Evolutionary conservation across 2,888 invertebrate species (phyloP), one percentile per base, ranked within the genome.

Genomic region (Xestoiulus laeticollis): DNA sequence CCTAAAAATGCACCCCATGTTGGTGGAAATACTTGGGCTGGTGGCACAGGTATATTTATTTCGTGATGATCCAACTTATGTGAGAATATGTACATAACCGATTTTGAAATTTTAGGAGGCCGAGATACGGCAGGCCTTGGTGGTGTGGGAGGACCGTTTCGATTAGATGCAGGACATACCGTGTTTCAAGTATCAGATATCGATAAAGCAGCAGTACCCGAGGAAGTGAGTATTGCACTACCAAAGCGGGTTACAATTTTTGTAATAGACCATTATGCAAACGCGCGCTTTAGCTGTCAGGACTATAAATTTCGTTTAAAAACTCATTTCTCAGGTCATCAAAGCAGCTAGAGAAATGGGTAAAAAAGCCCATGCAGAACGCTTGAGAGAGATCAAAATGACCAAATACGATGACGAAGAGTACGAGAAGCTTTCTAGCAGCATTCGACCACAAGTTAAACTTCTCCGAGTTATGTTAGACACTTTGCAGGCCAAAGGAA

Each of bases 11-110:
- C 96, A 84, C 98, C 98, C 0, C 99, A 99, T 92, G 97, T 98
- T 82, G 99, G 99, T 44, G 99, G 99, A 0, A 98, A 98, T 91
- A 97, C 96, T 0, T 99, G 99, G 98, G 98, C 98, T 85, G 98
- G 98, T 44, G 98, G 98, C 87, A 96, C 96, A 14, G 84, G 84
- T 84, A 59, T 22, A 22, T 98, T 97, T 53, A n/a, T n/a, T n/a
- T n/a, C n/a, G n/a, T n/a, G n/a, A n/a, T n/a, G n/a, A n/a, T n/a
- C n/a, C n/a, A n/a, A n/a, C n/a, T n/a, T n/a, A n/a, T n/a, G n/a
- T n/a, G n/a, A n/a, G n/a, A n/a, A n/a, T n/a, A n/a, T n/a, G n/a
- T n/a, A n/a, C n/a, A n/a, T n/a, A n/a, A n/a, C n/a, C 90, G 90
- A 90, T 88, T 38, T 89, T 89, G 59, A 88, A 86, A 87, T 30